Evolutionary conservation across 2,888 invertebrate species (phyloP).

Genomic region (Caenorhabditis sp.): DNA sequence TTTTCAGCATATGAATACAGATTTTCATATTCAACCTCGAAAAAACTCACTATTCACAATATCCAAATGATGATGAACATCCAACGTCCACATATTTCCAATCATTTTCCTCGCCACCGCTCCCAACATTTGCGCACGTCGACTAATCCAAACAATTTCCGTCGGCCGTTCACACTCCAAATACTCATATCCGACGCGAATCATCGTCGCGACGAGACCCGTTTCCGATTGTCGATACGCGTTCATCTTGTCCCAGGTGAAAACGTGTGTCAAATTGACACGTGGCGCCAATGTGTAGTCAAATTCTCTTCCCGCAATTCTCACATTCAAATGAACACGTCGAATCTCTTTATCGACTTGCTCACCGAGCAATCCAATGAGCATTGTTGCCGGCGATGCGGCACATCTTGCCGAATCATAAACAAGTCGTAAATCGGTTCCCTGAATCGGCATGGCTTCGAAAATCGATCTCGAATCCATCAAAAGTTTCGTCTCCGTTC

Average conservation of each 20-base stretch:
- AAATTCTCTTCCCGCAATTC: constrained; percentile 71
- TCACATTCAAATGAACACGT: constrained; percentile 90
- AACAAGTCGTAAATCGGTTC: constrained; percentile 76
- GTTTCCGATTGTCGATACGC: constrained; percentile 97
- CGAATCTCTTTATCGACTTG: constrained; percentile 83
- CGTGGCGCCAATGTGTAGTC: constrained; percentile 35
- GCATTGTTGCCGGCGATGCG: constrained; percentile 90
- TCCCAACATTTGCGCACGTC: constrained; percentile 82
- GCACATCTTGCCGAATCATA: constrained; percentile 94
- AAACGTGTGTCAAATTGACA: constrained; percentile 86
- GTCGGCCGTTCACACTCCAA: constrained; percentile 87
- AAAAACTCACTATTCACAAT: constrained; percentile 85
- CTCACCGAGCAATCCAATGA: constrained; percentile 85
- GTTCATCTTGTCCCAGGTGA: constrained; percentile 96
- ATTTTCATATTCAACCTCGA: too few relatives aligned
- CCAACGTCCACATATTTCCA: constrained; percentile 86
- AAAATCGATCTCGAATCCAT: constrained; percentile 31
- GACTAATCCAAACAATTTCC: constrained; percentile 88
- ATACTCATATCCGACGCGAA: constrained; percentile 82
- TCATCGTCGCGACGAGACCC: constrained; percentile 74
- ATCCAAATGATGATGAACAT: constrained; percentile 97
- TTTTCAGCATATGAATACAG: too few relatives aligned
- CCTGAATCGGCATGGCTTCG: constrained; percentile 36
- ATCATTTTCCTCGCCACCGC: constrained; percentile 37
- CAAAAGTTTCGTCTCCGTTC: constrained; percentile 12